These are phyloP conservation scores for Enteromius radiatus DNA, from an alignment of 2,797 vertebrate genomes.

Conservation along the genomic window DNA sequence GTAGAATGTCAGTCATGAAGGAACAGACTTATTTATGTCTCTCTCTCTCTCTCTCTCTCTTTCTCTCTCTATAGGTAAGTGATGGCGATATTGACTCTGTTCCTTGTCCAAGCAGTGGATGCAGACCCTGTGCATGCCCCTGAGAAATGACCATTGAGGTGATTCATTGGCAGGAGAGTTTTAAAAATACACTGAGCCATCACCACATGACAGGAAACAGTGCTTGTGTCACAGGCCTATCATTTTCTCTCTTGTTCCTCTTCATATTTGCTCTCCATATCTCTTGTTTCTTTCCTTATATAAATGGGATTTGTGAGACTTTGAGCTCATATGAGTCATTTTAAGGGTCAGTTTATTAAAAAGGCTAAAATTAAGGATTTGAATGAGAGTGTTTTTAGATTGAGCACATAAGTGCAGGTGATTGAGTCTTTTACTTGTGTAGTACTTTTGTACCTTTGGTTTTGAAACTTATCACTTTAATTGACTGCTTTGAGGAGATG, in stretches of 20 bases:
- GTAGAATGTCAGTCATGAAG: constrained; percentile 42
- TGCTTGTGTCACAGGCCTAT: constrained; percentile 37
- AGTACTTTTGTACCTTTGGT: constrained; percentile 10
- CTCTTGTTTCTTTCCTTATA: not conserved
- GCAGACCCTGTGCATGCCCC: constrained; percentile 51
- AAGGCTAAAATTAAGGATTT: constrained; percentile 57
- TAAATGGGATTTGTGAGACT: constrained; percentile 58
- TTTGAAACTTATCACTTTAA: not conserved
- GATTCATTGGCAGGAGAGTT: constrained; percentile 59
- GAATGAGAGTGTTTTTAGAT: constrained; percentile 54
- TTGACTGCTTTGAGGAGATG: not conserved
- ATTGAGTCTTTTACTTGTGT: not conserved
- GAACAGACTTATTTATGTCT: constrained; percentile 47
- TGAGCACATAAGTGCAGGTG: constrained; percentile 34
- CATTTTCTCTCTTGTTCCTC: constrained; percentile 56
- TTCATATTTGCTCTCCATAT: constrained; percentile 35
- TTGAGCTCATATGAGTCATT: constrained; percentile 65
- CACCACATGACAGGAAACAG: constrained; percentile 53
- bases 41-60: constrained; percentile 52
- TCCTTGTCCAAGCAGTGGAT: constrained; percentile 55
- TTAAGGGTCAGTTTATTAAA: constrained; percentile 65
- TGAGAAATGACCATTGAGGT: constrained; percentile 55
- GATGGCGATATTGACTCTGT: constrained; percentile 62
- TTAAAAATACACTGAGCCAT: constrained; percentile 53
- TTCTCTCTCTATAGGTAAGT: constrained; percentile 75